Base-by-base conservation (phyloP, 2,888 invertebrate genomes). In the Drosophila peninsularis region DNA sequence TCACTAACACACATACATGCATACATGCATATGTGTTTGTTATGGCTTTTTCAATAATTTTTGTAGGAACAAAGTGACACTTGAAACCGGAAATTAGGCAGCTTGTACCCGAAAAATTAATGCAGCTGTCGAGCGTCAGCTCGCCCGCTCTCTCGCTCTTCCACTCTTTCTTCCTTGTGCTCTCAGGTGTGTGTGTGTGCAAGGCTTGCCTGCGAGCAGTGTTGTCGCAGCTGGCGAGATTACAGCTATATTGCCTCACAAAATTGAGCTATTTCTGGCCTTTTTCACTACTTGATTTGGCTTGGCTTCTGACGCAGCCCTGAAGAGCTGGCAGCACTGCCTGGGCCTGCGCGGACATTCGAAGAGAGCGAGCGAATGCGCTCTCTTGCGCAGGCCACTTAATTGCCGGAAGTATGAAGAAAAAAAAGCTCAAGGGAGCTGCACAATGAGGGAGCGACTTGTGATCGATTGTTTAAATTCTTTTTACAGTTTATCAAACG, bases 1-100 rank as follows among this genome's bases (percentile, higher is more conserved):
- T 39, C 57, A 24, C n/a, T 37, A 5, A 37, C 13, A 30, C n/a
- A n/a, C 5, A 21, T 13, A 5, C 30, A 36, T 5, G 2, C 41
- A 34, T 34, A 32, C 21, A 37, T 5, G 30, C 10, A 21, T 27
- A 64, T 66, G 63, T 68, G 64, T 75, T 61, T 71, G 79, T 87
- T 87, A 82, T 80, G 80, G 80, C 80, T 86, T 83, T 80, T 83
- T 80, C 78, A 80, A 80, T 80, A 73, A 77, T 82, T 84, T 84
- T 69, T 50, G 44, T 42, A 34, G 62, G 49, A 55, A 55, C 57
- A 79, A 81, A 77, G 70, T 78, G 84, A 84, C 84, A 84, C 82
- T 84, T 78, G 84, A 84, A 84, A 84, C 84, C 84, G 84, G 84
- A 84, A 84, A 84, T 84, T 80, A 88, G 82, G 69, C 78, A 78